These are phyloP conservation scores for Falco concolor DNA, from an alignment of 2,797 vertebrate genomes.

Conservation along the genomic window DNA sequence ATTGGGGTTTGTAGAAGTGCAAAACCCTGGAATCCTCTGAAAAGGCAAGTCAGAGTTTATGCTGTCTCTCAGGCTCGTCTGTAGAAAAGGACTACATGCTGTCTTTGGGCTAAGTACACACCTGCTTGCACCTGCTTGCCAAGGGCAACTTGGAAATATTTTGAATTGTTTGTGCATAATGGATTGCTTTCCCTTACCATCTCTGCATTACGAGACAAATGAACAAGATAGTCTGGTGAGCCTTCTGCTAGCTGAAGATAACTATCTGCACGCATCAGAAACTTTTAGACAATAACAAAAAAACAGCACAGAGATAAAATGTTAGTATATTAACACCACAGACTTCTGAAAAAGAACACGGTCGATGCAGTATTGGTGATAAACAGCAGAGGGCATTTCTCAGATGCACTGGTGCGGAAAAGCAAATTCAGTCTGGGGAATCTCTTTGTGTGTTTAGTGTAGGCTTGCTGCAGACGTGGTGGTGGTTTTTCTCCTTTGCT, in stretches of 20 bases:
- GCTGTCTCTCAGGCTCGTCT: background rate
- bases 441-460: background rate
- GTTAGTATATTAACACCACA: background rate
- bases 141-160: conserved; percentile 29
- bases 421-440: background rate
- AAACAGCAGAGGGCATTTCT: background rate
- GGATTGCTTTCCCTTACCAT: background rate
- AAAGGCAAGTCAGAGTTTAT: background rate
- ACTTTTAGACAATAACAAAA: background rate
- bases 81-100: background rate
- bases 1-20: background rate
- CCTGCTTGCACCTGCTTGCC: conserved; percentile 29
- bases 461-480: background rate
- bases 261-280: background rate
- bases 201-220: background rate
- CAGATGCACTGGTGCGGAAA: background rate
- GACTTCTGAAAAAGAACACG: background rate
- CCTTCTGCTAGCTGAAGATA: background rate
- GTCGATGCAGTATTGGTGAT: background rate
- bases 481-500: background rate
- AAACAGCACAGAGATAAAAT: background rate
- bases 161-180: background rate
- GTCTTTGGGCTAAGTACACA: background rate
- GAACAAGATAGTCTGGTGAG: background rate
- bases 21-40: background rate